Conservation (phyloP, 2,797 vertebrate species). For the Coregonus ussuriensis region DNA sequence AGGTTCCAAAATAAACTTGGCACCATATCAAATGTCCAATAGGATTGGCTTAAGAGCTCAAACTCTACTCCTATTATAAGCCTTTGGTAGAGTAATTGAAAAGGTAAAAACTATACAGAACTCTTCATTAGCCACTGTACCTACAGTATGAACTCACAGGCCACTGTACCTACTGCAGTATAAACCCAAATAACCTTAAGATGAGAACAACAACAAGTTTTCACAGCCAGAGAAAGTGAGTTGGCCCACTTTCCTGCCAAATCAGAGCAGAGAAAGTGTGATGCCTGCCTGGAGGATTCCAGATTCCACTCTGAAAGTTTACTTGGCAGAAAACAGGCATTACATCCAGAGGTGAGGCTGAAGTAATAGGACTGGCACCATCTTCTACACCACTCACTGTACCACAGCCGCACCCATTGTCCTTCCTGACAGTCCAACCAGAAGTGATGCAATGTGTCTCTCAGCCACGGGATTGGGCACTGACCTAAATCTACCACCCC, state of each 20-base stretch:
- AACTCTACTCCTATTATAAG: neutral
- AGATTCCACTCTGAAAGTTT: neutral
- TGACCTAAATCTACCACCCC: constrained; percentile 60
- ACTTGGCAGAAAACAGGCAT: neutral
- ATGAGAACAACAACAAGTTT: too few species aligned
- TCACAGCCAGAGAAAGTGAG: too few species aligned
- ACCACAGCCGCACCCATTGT: constrained; percentile 15
- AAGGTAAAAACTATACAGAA: neutral
- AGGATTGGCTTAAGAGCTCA: neutral
- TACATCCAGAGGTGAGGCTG: neutral
- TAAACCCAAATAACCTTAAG: too few species aligned
- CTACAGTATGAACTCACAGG: neutral
- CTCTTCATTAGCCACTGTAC: neutral
- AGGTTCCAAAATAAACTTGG: neutral
- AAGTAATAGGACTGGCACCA: neutral
- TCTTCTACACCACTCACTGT: constrained; percentile 33
- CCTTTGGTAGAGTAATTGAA: neutral
- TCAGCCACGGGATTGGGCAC: constrained; percentile 32
- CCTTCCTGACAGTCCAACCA: constrained; percentile 13
- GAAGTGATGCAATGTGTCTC: constrained; percentile 41
- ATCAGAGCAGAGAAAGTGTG: neutral
- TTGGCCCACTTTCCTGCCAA: neutral
- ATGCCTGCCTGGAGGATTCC: neutral
- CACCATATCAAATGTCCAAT: neutral
- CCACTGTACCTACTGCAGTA: too few species aligned